These are phyloP conservation scores for Silurus asotus DNA, from an alignment of 2,113 vertebrate species.

Conservation along the genomic window DNA sequence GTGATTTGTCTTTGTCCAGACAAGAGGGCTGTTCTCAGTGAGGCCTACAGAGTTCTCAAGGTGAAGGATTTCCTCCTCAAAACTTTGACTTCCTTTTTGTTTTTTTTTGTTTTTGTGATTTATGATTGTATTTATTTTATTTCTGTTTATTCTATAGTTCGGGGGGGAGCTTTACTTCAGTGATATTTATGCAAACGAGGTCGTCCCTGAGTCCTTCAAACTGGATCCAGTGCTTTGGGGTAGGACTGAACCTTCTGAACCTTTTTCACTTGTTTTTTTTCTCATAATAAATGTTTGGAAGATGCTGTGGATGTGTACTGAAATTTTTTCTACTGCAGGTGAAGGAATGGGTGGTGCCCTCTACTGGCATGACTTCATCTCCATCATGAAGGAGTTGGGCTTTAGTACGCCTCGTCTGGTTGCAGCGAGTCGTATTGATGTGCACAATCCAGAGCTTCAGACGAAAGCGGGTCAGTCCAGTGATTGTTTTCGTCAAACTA, in stretches of 20 bases:
- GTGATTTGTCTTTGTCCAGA: constrained; percentile 74
- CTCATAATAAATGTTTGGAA: neutral
- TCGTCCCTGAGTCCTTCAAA: constrained; percentile 68
- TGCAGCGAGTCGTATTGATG: constrained; percentile 62
- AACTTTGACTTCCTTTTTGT: neutral
- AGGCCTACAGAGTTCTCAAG: constrained; percentile 68
- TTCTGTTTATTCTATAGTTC: constrained; percentile 55
- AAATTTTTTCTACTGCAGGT: constrained; percentile 54
- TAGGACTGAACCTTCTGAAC: constrained; percentile 48
- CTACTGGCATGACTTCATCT: constrained; percentile 68
- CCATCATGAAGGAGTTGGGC: constrained; percentile 61
- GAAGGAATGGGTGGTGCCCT: constrained; percentile 71
- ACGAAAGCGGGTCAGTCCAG: constrained; percentile 65
- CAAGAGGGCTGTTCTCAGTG: constrained; percentile 67
- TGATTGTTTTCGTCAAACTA: neutral
- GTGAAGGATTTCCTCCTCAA: constrained; percentile 45
- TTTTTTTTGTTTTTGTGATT: neutral
- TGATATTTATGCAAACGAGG: constrained; percentile 72
- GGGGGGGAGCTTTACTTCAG: constrained; percentile 75
- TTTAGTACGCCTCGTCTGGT: constrained; percentile 70
- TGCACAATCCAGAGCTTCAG: constrained; percentile 66
- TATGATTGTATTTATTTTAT: neutral
- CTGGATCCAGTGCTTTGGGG: constrained; percentile 70
- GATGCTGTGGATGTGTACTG: neutral
- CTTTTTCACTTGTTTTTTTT: too few species aligned